Evolutionary conservation across 2,113 vertebrate genomes (phyloP), one percentile per base, ranked within the genome.

Genomic region (Oreochromis aureus): DNA sequence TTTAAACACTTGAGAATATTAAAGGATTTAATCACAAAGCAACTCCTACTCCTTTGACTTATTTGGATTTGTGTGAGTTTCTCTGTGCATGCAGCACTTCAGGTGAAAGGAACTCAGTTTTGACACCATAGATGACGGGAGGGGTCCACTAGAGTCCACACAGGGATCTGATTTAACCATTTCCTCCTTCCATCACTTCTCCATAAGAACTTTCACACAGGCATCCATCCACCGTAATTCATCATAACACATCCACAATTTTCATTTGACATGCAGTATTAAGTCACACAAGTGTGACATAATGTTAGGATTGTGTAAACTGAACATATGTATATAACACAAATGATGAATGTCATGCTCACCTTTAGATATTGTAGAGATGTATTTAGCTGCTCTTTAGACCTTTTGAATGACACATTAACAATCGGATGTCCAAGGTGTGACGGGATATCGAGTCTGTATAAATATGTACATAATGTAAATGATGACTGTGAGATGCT

Each of bases 11-110:
- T 94, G 84, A 93, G 76, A 92, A 84, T 90, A 95, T 95, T 96
- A 96, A 96, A 96, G 91, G 87, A 92, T 94, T 94, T 80, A 86
- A 94, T 92, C 92, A 95, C 92, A 89, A 92, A 88, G 78, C 85
- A 89, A 81, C 83, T 89, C 32, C 82, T 83, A 85, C 80, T 89
- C 69, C 59, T 86, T 91, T 76, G 87, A 88, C 34, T 95, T 91
- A 22, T 94, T 95, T 95, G 85, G 48, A 61, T 86, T 83, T 83
- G 86, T 94, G 89, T 94, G 84, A 89, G 34, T 93, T 87, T 90
- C 18, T 93, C 54, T 88, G 18, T 85, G 79, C 78, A 19, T 53
- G 16, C 81, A 61, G 55, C 34, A 34, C 16, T 32, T 59, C 15
- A 27, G 56, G 22, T 66, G 6, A 76, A 71, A 73, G 27, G 15